Base-by-base conservation (phyloP, 2,113 vertebrate genomes). In the Pantherophis guttatus region DNA sequence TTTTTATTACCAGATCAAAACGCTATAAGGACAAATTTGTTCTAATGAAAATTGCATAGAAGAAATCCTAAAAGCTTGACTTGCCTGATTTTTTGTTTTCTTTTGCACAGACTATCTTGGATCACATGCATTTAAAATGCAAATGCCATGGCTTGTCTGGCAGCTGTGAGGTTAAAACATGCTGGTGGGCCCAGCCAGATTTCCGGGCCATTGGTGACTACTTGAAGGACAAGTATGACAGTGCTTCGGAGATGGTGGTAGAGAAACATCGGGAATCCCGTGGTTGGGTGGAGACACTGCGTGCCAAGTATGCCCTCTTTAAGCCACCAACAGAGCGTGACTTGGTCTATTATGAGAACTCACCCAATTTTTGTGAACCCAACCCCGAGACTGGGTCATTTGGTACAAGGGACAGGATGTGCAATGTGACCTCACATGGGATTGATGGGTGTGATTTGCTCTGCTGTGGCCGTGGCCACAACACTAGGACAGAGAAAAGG, bases 221-320 rank as follows among this genome's bases (percentile, higher is more conserved):
- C 97, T 98, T 99, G 96, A 99, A 99, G 96, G 99, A 99, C 95
- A 99, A 99, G 94, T 99, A 99, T 0, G 99, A 99, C 98, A 99
- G 99, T 26, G 99, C 99, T 91, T 99, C 99, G 0, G 99, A 99
- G 98, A 99, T 99, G 99, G 98, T 99, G 97, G 99, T 99, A 94
- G 99, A 99, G 95, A 99, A 99, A 97, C 99, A 99, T 96, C 98
- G 99, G 0, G 99, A 99, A 95, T 99, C 99, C 0, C 98, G 99
- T 0, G 99, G 99, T 90, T 99, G 99, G 99, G 99, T 99, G 81
- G 99, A 99, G 96, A 99, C 99, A 0, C 98, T 99, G 15, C 98
- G 99, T 0, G 99, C 99, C 97, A 99, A 99, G 97, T 99, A 99
- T 0, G 98, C 98, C 26, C 99, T 99, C 95, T 99, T 99, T 96